These are phyloP conservation scores for Syrista parreyssii DNA, from an alignment of 2,888 invertebrate genomes.

Conservation along the genomic window DNA sequence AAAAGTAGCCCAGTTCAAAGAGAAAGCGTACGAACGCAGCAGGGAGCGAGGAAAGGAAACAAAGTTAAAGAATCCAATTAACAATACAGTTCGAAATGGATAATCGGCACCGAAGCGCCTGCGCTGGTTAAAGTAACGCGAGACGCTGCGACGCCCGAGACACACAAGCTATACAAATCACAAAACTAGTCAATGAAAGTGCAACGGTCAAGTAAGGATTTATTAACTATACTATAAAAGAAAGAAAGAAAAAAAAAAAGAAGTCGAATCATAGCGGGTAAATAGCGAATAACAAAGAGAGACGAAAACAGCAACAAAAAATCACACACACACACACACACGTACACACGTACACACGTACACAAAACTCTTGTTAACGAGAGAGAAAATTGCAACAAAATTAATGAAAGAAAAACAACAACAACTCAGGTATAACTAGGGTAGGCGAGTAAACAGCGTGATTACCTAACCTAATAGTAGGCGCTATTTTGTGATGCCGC, in stretches of 20 bases:
- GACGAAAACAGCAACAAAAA: background rate
- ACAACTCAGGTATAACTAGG: conserved; percentile 14
- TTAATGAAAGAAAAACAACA: background rate
- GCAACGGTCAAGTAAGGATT: conserved; percentile 62
- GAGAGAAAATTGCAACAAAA: conserved; percentile 3
- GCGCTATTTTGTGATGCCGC: background rate
- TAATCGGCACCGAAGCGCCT: conserved; percentile 7
- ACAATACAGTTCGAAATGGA: conserved; percentile 5
- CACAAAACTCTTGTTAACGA: background rate
- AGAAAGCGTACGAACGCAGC: background rate
- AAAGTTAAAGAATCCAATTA: conserved; percentile 12
- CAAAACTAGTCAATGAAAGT: conserved; percentile 66
- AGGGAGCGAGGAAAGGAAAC: conserved; percentile 4
- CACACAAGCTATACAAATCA: conserved; percentile 41
- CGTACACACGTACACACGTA: conserved; percentile 3
- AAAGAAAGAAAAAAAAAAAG: conserved; percentile 8
- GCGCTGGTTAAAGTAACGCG: conserved; percentile 16
- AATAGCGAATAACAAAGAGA: background rate
- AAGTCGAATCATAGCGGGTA: conserved; percentile 8
- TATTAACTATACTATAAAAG: conserved; percentile 46
- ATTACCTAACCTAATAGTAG: background rate
- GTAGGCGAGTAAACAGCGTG: background rate
- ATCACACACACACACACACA: background rate
- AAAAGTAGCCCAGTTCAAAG: conserved; percentile 1
- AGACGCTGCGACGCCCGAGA: conserved; percentile 1